Percentiles rank a stretch among this genome's conserved stretches.
These are phyloP conservation scores for Taenaris catops DNA, from an alignment of 2,888 invertebrate genomes.

Conservation along the genomic window DNA sequence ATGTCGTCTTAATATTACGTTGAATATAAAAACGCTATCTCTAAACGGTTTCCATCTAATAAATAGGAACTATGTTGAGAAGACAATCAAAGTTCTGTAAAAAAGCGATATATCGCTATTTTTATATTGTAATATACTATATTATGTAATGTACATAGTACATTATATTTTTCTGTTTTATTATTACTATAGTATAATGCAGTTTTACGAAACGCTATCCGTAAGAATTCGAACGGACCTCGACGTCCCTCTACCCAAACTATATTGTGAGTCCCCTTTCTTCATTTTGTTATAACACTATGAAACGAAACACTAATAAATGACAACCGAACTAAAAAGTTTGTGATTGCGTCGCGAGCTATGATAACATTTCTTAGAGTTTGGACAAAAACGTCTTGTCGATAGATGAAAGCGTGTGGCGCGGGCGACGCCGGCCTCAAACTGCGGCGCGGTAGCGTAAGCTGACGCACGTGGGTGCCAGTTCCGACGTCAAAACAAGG, in stretches of 20 bases:
- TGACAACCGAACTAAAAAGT: slow-evolving; percentile 29
- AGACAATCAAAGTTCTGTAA: no score
- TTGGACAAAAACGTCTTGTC: slow-evolving; percentile 21
- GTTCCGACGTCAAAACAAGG: slow-evolving; percentile 26
- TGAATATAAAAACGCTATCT: no score
- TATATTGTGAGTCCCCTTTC: slow-evolving; percentile 49
- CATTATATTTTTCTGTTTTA: no score
- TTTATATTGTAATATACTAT: no score
- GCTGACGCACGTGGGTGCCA: slow-evolving; percentile 51
- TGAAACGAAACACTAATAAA: slow-evolving; percentile 32
- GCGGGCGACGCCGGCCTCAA: slow-evolving; percentile 46
- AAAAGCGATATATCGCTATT: no score
- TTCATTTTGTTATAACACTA: slow-evolving; percentile 47
- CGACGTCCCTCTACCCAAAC: slow-evolving; percentile 42
- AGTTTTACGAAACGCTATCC: slow-evolving; percentile 64
- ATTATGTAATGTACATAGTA: no score
- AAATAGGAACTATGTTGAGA: no score
- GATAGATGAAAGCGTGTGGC: slow-evolving; percentile 26
- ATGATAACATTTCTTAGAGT: slow-evolving; percentile 11
- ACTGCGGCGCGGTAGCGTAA: slow-evolving; percentile 47
- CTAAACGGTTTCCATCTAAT: no score
- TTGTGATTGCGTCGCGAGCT: slow-evolving; percentile 34
- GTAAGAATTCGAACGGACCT: slow-evolving; percentile 53
- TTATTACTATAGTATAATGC: slow-evolving; percentile 45
- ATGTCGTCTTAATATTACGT: no score